Evolutionary conservation across 2,113 vertebrate species (phyloP).

Genomic region (Cnemophilus loriae): DNA sequence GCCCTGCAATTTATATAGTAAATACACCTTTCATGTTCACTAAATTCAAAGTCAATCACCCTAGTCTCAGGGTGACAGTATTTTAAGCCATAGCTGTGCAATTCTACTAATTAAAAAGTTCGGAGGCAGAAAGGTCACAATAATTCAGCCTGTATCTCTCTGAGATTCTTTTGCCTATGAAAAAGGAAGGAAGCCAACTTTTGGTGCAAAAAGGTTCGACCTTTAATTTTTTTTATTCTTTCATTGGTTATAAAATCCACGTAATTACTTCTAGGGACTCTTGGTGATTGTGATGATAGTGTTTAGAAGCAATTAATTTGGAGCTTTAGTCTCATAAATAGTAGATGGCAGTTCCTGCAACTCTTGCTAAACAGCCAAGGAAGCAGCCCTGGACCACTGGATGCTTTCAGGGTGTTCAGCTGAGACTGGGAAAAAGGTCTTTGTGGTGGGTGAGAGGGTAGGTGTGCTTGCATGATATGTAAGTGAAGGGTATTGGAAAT

Average conservation of each 20-base stretch:
- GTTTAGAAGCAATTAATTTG: neutral
- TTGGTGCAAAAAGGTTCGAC: neutral
- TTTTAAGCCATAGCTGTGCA: neutral
- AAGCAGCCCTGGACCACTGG: neutral
- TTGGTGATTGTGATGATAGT: neutral
- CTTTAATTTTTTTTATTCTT: neutral
- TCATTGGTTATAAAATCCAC: neutral
- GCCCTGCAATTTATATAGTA: neutral
- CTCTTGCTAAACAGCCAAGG: neutral
- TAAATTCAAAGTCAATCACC: neutral
- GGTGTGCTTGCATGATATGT: neutral
- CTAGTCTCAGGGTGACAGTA: neutral
- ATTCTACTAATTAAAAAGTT: slow-evolving; percentile 2
- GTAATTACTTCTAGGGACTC: neutral
- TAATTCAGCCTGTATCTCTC: neutral
- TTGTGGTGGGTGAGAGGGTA: neutral
- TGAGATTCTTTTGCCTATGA: neutral
- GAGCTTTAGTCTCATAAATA: neutral
- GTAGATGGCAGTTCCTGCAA: neutral
- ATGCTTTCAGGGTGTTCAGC: neutral
- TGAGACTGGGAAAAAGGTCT: neutral
- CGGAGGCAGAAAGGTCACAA: neutral
- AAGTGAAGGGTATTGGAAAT: neutral
- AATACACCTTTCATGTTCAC: neutral
- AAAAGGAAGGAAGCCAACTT: neutral